A percentile compares a stretch with the other conserved stretches of the same genome.
Conservation (phyloP, 2,113 vertebrate genomes). For the Centropus unirufus region DNA sequence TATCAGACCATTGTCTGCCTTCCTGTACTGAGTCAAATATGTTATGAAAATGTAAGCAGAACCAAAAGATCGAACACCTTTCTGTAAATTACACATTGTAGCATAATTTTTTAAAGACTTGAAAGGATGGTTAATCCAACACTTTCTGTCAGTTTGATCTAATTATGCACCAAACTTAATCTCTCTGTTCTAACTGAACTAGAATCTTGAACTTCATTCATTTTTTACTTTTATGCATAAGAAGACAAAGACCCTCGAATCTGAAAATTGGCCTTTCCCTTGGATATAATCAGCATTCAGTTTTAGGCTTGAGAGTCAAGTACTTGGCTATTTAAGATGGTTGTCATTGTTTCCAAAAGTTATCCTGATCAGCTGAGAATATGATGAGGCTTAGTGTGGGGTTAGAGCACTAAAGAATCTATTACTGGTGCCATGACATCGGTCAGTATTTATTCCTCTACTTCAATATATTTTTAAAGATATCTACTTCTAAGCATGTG, state of each 20-base stretch:
- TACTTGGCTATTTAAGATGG: background rate
- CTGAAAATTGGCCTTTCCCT: background rate
- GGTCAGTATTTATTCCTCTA: background rate
- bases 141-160: background rate
- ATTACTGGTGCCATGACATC: fast-evolving
- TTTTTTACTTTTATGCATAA: background rate
- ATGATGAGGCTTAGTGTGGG: background rate
- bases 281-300: background rate
- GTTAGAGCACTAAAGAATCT: background rate
- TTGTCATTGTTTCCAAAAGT: background rate
- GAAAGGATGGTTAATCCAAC: background rate
- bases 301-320: background rate
- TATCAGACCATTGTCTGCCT: background rate
- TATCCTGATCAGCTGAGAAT: background rate
- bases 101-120: background rate
- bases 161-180: background rate
- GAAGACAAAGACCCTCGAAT: background rate
- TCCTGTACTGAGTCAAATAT: background rate
- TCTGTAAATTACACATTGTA: background rate
- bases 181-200: background rate
- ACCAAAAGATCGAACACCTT: background rate
- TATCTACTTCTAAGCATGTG: background rate
- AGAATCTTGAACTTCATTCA: background rate
- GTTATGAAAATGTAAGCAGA: background rate
- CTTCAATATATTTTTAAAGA: background rate